These are phyloP conservation scores for Drosophila micromelanica DNA, from an alignment of 1,140 invertebrate species.

Conservation along the genomic window DNA sequence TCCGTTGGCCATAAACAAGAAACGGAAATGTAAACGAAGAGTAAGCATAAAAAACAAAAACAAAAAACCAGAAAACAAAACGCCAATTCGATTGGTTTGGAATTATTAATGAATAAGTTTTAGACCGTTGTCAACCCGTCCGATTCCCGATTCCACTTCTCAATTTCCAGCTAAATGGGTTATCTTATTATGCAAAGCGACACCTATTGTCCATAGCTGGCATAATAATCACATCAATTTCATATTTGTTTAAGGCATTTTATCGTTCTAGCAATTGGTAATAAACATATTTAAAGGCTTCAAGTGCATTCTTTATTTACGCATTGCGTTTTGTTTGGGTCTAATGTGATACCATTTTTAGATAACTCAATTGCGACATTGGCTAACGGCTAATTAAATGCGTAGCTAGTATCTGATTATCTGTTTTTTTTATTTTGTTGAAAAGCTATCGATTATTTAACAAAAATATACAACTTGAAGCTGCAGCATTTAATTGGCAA, in stretches of 20 bases:
- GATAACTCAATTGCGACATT: neutral
- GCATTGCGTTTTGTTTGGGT: constrained; percentile 6
- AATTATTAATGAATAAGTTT: constrained; percentile 33
- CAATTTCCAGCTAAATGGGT: neutral
- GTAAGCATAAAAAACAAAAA: neutral
- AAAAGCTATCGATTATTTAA: too few species aligned
- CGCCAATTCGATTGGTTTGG: constrained; percentile 19
- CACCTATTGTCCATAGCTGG: constrained; percentile 19
- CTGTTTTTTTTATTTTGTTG: neutral
- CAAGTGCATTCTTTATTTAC: constrained; percentile 13
- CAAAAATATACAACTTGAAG: too few species aligned
- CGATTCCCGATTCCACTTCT: neutral
- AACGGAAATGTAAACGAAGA: constrained; percentile 39
- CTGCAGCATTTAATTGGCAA: too few species aligned
- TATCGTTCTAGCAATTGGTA: constrained; percentile 5
- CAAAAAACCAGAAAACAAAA: neutral
- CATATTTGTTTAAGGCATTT: constrained; percentile 8
- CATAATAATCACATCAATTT: constrained; percentile 36
- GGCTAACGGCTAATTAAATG: neutral
- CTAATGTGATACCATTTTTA: constrained; percentile 10
- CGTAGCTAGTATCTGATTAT: neutral
- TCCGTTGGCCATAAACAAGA: constrained; percentile 31
- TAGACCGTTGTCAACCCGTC: constrained; percentile 3
- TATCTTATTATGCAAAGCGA: constrained; percentile 36
- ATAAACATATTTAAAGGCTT: constrained; percentile 7